phyloP scores from a whole-genome alignment of 1,140 invertebrate genomes.

The Homarus americanus region DNA sequence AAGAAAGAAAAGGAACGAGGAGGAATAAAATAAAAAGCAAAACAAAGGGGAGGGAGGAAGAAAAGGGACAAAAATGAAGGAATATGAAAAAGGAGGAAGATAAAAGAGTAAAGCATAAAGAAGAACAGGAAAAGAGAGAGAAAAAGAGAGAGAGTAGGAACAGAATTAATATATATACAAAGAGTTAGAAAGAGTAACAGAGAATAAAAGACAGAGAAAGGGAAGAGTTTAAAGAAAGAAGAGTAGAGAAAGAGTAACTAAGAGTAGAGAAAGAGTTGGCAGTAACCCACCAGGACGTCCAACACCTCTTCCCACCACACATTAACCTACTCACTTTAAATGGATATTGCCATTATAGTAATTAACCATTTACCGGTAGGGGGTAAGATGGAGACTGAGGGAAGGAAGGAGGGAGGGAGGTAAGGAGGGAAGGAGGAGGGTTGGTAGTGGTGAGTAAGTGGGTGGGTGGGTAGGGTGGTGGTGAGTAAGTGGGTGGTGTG shows the following conservation, averaged over 20 bases:
- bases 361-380: constrained; percentile 43
- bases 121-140: not conserved
- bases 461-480: no score
- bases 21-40: no score
- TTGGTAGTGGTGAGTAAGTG: no score
- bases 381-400: not conserved
- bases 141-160: not conserved
- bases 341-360: constrained; percentile 46
- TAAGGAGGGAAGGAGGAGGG: not conserved
- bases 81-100: not conserved
- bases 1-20: no score
- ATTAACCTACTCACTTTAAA: constrained; percentile 28
- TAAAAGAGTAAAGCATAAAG: not conserved
- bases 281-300: not conserved
- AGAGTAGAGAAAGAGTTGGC: not conserved
- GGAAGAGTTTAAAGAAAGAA: not conserved
- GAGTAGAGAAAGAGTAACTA: not conserved
- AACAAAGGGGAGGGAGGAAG: no score
- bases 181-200: not conserved
- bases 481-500: no score
- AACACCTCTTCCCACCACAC: not conserved
- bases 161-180: no score
- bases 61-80: no score
- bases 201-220: not conserved
- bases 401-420: not conserved